These are phyloP conservation scores for Alethe castanea DNA, from an alignment of 2,113 vertebrate species.

Conservation along the genomic window DNA sequence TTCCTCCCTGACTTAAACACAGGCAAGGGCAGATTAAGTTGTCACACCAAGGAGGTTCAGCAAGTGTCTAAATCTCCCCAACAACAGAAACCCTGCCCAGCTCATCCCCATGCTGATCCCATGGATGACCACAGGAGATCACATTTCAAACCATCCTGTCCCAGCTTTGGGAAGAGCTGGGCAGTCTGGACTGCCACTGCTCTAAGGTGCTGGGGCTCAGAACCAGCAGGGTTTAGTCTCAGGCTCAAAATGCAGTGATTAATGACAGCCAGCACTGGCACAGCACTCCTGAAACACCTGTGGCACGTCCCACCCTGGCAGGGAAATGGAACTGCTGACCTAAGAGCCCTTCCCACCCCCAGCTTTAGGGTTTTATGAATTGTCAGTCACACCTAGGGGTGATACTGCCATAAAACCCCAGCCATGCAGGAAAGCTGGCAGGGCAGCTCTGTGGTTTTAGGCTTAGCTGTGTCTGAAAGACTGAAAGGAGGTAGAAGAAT, in stretches of 20 bases:
- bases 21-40: background rate
- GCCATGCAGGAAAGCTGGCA: background rate
- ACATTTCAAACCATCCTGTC: background rate
- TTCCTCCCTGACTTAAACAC: background rate
- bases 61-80: background rate
- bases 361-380: background rate
- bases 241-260: background rate
- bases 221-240: background rate
- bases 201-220: background rate
- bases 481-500: background rate
- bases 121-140: background rate
- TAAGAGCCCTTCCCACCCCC: background rate
- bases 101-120: background rate
- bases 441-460: background rate
- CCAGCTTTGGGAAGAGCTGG: background rate
- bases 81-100: background rate
- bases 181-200: background rate
- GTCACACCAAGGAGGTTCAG: background rate
- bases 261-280: background rate
- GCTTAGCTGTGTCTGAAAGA: background rate
- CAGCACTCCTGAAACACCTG: background rate
- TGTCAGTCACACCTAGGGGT: background rate
- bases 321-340: slow-evolving; percentile 4
- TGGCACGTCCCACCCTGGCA: background rate
- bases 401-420: background rate